A percentile compares a stretch with the other conserved stretches of the same genome.
Conservation (phyloP, 2,113 vertebrate genomes). For the Grus americana region DNA sequence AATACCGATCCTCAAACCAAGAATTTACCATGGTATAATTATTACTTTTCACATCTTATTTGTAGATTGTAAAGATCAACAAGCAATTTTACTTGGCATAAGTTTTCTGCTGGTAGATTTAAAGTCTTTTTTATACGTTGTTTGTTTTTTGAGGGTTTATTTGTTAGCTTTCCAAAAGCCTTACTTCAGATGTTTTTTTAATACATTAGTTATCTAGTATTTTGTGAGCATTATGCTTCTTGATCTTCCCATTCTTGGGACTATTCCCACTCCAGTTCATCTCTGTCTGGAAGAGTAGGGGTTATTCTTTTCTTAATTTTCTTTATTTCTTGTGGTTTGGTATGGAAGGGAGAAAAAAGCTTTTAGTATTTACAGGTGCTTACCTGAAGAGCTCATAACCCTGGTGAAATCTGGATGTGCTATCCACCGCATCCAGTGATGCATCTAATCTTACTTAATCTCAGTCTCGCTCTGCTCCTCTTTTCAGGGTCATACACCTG, state of each 20-base stretch:
- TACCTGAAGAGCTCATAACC: neutral
- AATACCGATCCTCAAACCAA: neutral
- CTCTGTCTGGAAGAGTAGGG: neutral
- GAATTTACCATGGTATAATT: conserved; percentile 6
- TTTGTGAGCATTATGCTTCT: neutral
- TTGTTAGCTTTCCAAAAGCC: neutral
- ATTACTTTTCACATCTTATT: conserved; percentile 10
- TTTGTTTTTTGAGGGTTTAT: neutral
- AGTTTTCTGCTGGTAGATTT: neutral
- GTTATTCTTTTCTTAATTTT: neutral
- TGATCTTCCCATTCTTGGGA: neutral
- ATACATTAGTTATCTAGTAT: neutral
- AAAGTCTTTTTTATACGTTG: neutral
- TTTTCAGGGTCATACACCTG: neutral
- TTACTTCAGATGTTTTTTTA: neutral
- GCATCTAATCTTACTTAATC: neutral
- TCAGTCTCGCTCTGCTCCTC: neutral
- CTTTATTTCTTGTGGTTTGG: neutral
- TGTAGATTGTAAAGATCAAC: neutral
- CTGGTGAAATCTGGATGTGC: neutral
- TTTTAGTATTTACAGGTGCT: neutral
- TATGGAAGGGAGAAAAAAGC: neutral
- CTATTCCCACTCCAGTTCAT: neutral
- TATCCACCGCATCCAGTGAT: fast-evolving
- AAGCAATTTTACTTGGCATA: neutral